phyloP scores from a whole-genome alignment of 2,797 vertebrate genomes.

The Aphelocoma californica region DNA sequence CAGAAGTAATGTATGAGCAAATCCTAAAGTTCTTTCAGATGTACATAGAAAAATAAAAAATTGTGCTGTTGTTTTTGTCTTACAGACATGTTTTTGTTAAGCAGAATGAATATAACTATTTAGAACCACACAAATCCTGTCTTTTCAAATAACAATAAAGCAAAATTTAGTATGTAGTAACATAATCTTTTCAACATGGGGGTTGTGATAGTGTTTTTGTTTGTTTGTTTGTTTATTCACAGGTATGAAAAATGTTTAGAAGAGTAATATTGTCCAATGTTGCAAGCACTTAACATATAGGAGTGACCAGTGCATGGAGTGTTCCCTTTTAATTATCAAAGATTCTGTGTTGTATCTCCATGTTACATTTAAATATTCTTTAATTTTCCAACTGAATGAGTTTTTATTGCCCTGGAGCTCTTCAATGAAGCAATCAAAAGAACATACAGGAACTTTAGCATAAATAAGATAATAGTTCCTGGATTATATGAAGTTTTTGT shows the following conservation, averaged over 20 bases:
- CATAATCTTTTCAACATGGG: rapidly evolving
- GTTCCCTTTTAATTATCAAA: not conserved
- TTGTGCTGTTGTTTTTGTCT: not conserved
- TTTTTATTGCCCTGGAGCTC: not conserved
- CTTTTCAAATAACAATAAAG: not conserved
- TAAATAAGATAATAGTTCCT: not conserved
- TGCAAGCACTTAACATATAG: not conserved
- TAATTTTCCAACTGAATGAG: not conserved
- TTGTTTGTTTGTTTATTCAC: not conserved
- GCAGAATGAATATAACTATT: not conserved
- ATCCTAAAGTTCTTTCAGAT: not conserved
- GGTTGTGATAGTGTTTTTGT: not conserved
- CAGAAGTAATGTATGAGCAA: not conserved
- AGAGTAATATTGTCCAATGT: not conserved
- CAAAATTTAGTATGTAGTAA: not conserved
- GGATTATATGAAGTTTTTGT: not conserved
- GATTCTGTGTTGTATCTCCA: not conserved
- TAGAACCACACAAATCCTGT: not conserved
- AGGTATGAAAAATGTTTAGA: not conserved
- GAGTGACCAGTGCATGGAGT: not conserved
- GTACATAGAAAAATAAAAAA: not conserved
- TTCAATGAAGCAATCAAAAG: not conserved
- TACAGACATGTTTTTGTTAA: not conserved
- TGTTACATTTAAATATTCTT: not conserved
- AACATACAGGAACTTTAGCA: not conserved